Base-by-base conservation (phyloP, 1,140 invertebrate species). In the Dinoponera quadriceps region DNA sequence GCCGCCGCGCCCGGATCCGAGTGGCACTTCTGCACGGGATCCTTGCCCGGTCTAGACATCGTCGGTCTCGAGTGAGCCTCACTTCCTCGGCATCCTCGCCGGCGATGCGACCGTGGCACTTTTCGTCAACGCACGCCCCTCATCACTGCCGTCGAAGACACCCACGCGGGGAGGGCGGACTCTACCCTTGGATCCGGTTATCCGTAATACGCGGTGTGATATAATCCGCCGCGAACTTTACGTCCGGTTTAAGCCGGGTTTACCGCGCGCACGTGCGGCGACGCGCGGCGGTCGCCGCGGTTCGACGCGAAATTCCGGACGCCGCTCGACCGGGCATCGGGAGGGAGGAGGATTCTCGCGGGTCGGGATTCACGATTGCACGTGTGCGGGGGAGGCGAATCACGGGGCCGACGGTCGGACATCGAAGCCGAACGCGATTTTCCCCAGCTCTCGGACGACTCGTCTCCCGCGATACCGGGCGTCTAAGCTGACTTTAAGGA, bases 1-100 rank as follows among this genome's bases (percentile, higher is more conserved):
- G 82, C 75, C 73, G 85, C 84, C 73, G 85, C 84, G 69, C 89
- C 88, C 63, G 95, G 95, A 87, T 95, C 95, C 88, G 95, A 96
- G 84, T 96, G 94, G 90, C 95, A 96, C 93, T 96, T 96, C 88
- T 96, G 95, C 77, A 96, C 95, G 87, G 95, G 92, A 91, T 96
- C 95, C 90, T 96, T 96, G 84, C 91, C 88, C 93, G 90, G 89
- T 91, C 94, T 90, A 91, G 93, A 90, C 94, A 95, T 92, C 59
- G 82, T 87, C 51, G n/a, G 38, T 77, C 68, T 59, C 63, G 63
- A 49, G 33, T 62, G 60, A 33, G 20, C 25, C 33, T 84, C 80
- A 85, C 66, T 78, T 80, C 57, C 68, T 62, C 86, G 33, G 57
- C 78, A 85, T 88, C 25, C 49, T 62, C 49, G 29, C 16, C 55